Conservation (phyloP, 2,888 invertebrate genomes). For the Tuberolachnus salignus region DNA sequence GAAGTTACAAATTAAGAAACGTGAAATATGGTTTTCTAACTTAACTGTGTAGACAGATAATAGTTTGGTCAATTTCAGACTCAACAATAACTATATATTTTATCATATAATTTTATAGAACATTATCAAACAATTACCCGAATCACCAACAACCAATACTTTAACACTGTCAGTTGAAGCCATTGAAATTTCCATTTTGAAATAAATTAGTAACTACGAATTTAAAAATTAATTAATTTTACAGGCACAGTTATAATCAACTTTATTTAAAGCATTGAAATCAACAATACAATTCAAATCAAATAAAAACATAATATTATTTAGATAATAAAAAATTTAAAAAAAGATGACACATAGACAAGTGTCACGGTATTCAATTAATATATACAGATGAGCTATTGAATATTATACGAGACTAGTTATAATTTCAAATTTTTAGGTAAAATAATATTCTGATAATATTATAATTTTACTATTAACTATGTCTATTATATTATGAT, state of each 20-base stretch:
- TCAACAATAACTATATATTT: too few relatives aligned
- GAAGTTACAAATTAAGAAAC: too few relatives aligned
- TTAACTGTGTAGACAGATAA: too few relatives aligned
- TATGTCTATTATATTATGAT: too few relatives aligned
- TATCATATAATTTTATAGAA: background rate
- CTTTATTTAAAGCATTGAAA: background rate
- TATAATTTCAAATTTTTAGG: too few relatives aligned
- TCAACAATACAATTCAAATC: background rate
- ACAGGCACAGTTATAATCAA: background rate
- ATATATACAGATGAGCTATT: too few relatives aligned
- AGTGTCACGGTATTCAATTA: background rate
- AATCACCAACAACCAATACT: slow-evolving; percentile 90
- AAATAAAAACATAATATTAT: background rate
- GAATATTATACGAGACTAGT: too few relatives aligned
- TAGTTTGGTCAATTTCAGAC: too few relatives aligned
- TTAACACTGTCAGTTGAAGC: slow-evolving; percentile 86
- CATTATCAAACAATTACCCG: slow-evolving; percentile 66
- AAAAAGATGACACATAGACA: background rate
- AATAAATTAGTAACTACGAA: background rate
- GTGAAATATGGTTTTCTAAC: too few relatives aligned
- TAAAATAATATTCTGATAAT: background rate
- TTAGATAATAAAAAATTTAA: background rate
- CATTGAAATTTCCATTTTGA: slow-evolving; percentile 55
- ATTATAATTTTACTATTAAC: too few relatives aligned
- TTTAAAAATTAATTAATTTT: too few relatives aligned